Evolutionary conservation across 1,140 invertebrate genomes (phyloP), one percentile per base, ranked within the genome.

Genomic region (Chironomus striatipennis): DNA sequence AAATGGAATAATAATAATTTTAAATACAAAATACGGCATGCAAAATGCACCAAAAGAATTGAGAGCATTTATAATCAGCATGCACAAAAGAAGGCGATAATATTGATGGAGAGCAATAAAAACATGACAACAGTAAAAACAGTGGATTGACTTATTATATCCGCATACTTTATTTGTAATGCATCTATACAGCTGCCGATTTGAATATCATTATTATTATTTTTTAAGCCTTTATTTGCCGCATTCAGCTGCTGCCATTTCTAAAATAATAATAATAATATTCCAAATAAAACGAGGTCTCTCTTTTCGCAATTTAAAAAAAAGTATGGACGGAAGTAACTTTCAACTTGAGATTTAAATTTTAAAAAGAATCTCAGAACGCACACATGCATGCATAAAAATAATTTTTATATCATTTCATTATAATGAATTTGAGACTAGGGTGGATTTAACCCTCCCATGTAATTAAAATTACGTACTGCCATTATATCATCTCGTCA

Each of bases 341-440:
- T 57, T 57, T n/a, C 47, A 57, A 57, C 47, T 57, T 57, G 47
- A 57, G 47, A 57, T 57, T 57, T 57, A 57, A 15, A 57, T 57
- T 57, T 57, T 57, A 10, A 47, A 47, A 15, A 15, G 47, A 34
- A 57, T 57, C n/a, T 57, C 47, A 57, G n/a, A 15, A 47, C 9
- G 1, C 43, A 10, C 43, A 57, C 12, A 57, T 12, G 47, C 12
- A 57, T 57, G 7, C 15, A 4, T 47, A 57, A n/a, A 57, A 57
- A 57, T 57, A 12, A 57, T 57, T 15, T n/a, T 57, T n/a, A 57
- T 57, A 5, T 15, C 47, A 57, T 57, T 57, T 57, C 12, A 57
- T n/a, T 57, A 57, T 12, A n/a, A n/a, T n/a, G n/a, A 34, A 34
- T 34, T 34, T 34, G 24, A 5, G 24, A 34, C 24, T 34, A 34